phyloP scores from a whole-genome alignment of 2,888 invertebrate species.

The Eumerus sabulonum region DNA sequence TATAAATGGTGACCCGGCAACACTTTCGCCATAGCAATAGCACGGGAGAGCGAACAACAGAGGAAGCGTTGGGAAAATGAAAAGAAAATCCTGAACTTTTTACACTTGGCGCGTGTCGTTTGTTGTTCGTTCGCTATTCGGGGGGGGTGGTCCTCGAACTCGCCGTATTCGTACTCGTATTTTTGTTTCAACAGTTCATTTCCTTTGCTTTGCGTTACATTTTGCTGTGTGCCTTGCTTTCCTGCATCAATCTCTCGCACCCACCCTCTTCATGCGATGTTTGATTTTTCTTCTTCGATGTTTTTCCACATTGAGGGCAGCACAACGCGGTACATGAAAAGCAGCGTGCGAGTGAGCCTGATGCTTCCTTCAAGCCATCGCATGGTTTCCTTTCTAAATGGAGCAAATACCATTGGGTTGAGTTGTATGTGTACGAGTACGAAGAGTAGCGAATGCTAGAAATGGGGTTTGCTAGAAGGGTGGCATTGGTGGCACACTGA shows the following conservation, averaged over 20 bases:
- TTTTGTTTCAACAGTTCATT: constrained; percentile 56
- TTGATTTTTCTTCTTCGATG: constrained; percentile 4
- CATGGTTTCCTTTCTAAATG: constrained; percentile 37
- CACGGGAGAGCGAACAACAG: no score
- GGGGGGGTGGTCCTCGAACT: constrained; percentile 15
- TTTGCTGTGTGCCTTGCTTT: constrained; percentile 14
- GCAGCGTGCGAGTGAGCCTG: constrained; percentile 25
- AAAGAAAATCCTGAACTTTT: constrained; percentile 51
- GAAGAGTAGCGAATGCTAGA: no score
- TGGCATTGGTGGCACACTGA: constrained; percentile 34
- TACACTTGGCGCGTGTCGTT: constrained; percentile 54
- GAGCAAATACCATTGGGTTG: constrained; percentile 36
- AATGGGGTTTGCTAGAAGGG: constrained; percentile 40
- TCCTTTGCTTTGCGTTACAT: constrained; percentile 48
- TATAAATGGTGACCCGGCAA: constrained; percentile 36
- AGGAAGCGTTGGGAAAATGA: no score
- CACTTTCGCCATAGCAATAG: constrained; percentile 20
- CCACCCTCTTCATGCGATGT: constrained; percentile 44
- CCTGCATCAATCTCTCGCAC: constrained; percentile 5
- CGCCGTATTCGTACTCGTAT: constrained; percentile 20
- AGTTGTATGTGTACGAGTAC: no score
- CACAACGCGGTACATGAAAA: constrained; percentile 2
- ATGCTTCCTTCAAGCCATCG: constrained; percentile 37
- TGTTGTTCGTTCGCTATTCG: constrained; percentile 48
- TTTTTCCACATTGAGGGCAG: constrained; percentile 17